Evolutionary conservation across 2,113 vertebrate genomes (phyloP), one percentile per base, ranked within the genome.

Genomic region (Anoplopoma fimbria): DNA sequence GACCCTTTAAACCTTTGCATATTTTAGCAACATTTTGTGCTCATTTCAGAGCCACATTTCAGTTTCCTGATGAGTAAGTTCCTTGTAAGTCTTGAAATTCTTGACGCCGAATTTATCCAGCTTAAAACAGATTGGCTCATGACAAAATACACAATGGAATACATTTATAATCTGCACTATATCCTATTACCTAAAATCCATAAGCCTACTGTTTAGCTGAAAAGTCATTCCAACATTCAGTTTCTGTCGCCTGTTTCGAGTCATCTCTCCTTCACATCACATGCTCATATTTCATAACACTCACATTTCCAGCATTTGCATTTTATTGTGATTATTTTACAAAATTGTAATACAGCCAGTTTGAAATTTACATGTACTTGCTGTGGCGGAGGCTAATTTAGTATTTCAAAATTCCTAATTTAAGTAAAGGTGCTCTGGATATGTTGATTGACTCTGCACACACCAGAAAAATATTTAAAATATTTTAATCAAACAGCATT

Each of bases 171-270:
- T 57, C 51, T 49, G n/a, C 27, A 57, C 7, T 60, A 9, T 33
- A 62, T 72, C 58, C 33, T 19, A 34, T 62, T 75, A 65, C 9
- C 23, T 68, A 19, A 65, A 61, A 38, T 58, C 71, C 67, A 38
- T 15, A 27, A 21, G 25, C 17, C 80, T 62, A 82, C 23, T 47
- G 6, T 61, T 62, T 12, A 68, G 33, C 38, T 17, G 45, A 9
- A 82, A 63, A 68, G 62, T 72, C 75, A 58, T 6, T 73, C 10
- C 17, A 51, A 62, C n/a, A 29, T 23, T n/a, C 10, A 70, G 13
- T 77, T 19, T 21, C 17, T 19, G 29, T n/a, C 13, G 57, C 34
- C 15, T 25, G 29, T 49, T 62, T 33, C 23, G 19, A 38, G 27
- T 58, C 64, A 34, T 15, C 40, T 9, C 42, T 75, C 31, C 60